Evolutionary conservation across 2,113 vertebrate species (phyloP).

Genomic region (Hippotragus niger): DNA sequence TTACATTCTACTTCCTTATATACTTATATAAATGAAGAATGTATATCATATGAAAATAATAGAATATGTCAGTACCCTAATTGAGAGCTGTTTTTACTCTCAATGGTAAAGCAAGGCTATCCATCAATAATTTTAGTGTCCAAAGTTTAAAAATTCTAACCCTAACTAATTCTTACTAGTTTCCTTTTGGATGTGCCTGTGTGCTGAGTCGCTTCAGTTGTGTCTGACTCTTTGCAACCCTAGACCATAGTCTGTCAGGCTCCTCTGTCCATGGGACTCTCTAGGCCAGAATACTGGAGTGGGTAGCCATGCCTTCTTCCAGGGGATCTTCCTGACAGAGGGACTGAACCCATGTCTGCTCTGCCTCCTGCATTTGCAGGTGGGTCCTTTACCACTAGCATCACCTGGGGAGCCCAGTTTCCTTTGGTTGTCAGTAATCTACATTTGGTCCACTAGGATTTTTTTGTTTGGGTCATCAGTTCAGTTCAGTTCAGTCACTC

Average conservation of each 20-base stretch:
- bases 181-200: background rate
- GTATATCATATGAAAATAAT: background rate
- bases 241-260: background rate
- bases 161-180: background rate
- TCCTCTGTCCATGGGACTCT: background rate
- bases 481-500: too few species aligned
- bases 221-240: background rate
- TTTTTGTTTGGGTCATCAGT: background rate
- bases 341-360: background rate
- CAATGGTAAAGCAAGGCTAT: background rate
- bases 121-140: background rate
- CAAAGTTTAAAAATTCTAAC: background rate
- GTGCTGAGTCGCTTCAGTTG: background rate
- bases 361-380: background rate
- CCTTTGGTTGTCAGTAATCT: background rate
- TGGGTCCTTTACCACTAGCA: background rate
- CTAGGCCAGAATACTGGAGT: background rate
- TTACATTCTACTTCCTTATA: background rate
- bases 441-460: background rate
- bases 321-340: background rate
- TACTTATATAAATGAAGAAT: background rate
- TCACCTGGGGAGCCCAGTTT: background rate
- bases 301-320: background rate
- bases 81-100: background rate
- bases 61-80: background rate